Conservation (phyloP, 2,888 invertebrate species). For the Andrena camellia region DNA sequence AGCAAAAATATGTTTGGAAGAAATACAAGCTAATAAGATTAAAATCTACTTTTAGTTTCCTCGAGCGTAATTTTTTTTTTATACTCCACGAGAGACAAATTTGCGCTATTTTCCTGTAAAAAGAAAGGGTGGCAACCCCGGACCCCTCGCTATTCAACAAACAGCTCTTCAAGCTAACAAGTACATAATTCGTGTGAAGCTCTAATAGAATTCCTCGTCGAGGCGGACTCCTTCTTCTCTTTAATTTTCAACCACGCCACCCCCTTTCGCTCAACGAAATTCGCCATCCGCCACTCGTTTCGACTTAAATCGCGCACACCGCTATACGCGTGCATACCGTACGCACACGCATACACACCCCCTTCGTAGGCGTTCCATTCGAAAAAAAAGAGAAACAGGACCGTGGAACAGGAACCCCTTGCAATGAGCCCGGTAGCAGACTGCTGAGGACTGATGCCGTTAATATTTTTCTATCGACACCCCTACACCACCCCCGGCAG, state of each 20-base stretch:
- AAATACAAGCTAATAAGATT: no score
- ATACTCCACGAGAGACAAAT: no score
- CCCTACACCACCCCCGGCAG: no score
- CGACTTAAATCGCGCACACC: constrained; percentile 20
- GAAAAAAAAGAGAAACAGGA: not conserved
- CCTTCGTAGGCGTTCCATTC: constrained; percentile 25
- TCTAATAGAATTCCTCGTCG: not conserved
- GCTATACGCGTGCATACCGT: not conserved
- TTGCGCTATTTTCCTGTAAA: no score
- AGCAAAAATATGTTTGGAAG: no score
- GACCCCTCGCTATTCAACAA: no score
- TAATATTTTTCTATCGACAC: constrained; percentile 36
- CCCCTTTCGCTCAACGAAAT: not conserved
- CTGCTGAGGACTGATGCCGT: constrained; percentile 27
- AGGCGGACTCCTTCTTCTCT: not conserved
- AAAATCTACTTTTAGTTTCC: no score
- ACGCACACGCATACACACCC: constrained; percentile 20
- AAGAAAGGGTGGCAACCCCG: no score
- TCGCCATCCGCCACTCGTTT: not conserved
- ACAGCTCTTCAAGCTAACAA: no score
- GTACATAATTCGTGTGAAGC: no score
- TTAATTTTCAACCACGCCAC: not conserved
- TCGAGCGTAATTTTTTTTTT: no score
- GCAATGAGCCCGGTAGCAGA: constrained; percentile 4
- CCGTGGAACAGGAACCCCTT: not conserved